These are phyloP conservation scores for Ibycter americanus DNA, from an alignment of 2,797 vertebrate species.

Conservation along the genomic window DNA sequence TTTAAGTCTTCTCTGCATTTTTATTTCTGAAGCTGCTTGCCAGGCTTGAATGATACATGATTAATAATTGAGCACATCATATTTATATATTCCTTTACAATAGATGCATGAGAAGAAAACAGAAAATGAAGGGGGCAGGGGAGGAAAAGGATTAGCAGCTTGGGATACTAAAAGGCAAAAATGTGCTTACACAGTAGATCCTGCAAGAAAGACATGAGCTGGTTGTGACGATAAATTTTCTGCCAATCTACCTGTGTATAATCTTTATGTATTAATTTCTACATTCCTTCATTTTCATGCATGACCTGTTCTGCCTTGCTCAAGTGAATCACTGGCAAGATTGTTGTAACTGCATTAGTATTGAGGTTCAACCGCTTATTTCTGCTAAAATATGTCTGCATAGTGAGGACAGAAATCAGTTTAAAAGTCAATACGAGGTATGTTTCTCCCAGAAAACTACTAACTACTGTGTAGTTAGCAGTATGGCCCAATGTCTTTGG, in stretches of 20 bases:
- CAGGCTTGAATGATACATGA: conserved; percentile 30
- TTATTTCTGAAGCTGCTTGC: conserved; percentile 25
- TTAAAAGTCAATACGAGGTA: neutral
- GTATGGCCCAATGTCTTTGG: neutral
- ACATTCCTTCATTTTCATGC: neutral
- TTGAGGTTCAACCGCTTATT: neutral
- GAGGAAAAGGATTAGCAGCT: neutral
- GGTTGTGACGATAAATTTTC: neutral
- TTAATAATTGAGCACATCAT: conserved; percentile 28
- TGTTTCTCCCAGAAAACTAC: neutral
- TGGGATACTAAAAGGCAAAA: neutral
- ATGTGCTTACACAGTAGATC: neutral
- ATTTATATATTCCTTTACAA: conserved; percentile 19
- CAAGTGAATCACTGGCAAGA: neutral
- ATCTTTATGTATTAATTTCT: neutral
- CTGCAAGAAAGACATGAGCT: neutral
- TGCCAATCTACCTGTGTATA: neutral
- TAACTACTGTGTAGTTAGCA: neutral
- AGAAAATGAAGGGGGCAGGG: neutral
- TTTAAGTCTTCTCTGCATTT: conserved; percentile 26
- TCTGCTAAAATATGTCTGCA: neutral
- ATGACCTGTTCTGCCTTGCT: neutral
- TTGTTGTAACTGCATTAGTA: neutral
- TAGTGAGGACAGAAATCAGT: neutral
- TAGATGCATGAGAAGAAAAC: neutral